Evolutionary conservation across 1,140 invertebrate genomes (phyloP), one percentile per base, ranked within the genome.

Genomic region (Seison nebaliae): DNA sequence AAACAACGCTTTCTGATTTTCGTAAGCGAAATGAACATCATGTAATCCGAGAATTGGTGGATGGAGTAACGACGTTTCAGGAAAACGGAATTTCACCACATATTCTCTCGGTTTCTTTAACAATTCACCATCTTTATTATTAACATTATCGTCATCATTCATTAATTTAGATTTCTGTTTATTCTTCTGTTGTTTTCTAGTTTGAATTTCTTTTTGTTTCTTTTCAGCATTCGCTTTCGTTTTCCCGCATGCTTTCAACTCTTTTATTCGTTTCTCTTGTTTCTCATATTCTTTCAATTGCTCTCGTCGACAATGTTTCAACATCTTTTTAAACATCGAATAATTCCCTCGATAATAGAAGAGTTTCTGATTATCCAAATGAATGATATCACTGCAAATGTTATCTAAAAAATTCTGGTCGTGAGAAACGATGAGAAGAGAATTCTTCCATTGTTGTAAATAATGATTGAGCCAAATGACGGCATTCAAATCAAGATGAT

Each of bases 381-480:
- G 86, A 42, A 98, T 81, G 29, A 98, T 80, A 62, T 98, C 88
- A 44, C 91, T 91, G 54, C 86, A 94, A 3, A 98, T 83, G 52
- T 93, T 93, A 53, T 98, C 86, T 38, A 98, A 70, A 64, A 98
- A 98, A 50, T 80, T 86, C 57, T 94, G 84, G 64, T 98, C 86
- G 67, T 98, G 88, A 48, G 86, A 94, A 8, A 96, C 86, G 39
- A 98, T 76, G 3, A 96, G 53, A 2, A 96, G 58, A 0, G 88
- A 96, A 51, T 94, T 93, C 55, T 93, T 91, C 86, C 86, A 98
- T 2, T 67, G 69, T 66, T 93, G 81, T 11, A 96, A 62, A 58
- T 93, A 93, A 54, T 93, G 91, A 51, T 96, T 86, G 8, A 96
- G 64, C 88, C 88, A 98, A 65, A 94, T 94, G 33, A 94, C 86